phyloP scores from a whole-genome alignment of 2,888 invertebrate genomes.

The Plebejus anna region DNA sequence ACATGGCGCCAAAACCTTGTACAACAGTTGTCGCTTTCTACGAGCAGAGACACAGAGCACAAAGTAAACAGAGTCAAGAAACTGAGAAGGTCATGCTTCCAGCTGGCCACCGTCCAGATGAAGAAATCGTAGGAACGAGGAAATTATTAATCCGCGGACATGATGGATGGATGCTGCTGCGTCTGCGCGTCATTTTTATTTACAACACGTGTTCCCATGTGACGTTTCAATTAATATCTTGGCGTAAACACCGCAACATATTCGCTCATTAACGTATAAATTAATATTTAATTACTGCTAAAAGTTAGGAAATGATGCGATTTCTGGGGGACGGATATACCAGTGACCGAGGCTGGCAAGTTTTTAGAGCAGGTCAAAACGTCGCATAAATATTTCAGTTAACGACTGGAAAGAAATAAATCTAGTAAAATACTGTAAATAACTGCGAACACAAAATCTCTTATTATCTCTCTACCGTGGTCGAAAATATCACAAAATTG shows the following conservation, averaged over 20 bases:
- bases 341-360: constrained; percentile 13
- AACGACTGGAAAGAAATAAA: neutral
- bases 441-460: neutral
- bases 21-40: constrained; percentile 22
- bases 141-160: constrained; percentile 19
- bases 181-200: constrained; percentile 22
- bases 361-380: neutral
- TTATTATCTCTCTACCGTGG: no score
- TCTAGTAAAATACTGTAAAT: neutral
- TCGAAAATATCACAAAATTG: no score
- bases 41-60: neutral
- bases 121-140: constrained; percentile 24
- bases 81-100: constrained; percentile 19
- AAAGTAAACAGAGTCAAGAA: constrained; percentile 28
- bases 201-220: constrained; percentile 8
- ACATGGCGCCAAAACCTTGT: constrained; percentile 2
- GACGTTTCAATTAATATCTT: constrained; percentile 18
- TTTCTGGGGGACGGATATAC: neutral
- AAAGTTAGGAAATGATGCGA: neutral
- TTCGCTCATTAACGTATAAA: constrained; percentile 12
- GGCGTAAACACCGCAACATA: neutral
- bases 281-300: constrained; percentile 23
- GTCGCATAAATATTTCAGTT: neutral
- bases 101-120: constrained; percentile 17
- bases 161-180: neutral